A percentile compares a stretch with the other conserved stretches of the same genome.
Conservation (phyloP, 2,888 invertebrate genomes). For the Pegoplata infirma region DNA sequence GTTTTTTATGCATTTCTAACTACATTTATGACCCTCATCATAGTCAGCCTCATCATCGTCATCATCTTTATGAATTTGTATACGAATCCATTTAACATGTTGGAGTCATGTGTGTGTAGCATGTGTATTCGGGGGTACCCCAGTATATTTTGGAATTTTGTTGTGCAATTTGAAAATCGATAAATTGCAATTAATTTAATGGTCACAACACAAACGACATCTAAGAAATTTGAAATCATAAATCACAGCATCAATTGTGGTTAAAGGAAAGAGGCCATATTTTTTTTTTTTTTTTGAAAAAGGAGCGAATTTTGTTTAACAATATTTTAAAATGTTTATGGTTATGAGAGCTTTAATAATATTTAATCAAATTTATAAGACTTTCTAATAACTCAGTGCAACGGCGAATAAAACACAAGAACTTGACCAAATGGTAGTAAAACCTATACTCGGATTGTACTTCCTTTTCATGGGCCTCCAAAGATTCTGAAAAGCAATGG, state of each 20-base stretch:
- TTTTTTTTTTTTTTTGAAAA: not conserved
- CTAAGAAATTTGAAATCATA: conserved; percentile 57
- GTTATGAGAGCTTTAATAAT: no score
- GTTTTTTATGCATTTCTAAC: conserved; percentile 60
- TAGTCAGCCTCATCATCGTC: conserved; percentile 52
- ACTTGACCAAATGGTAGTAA: no score
- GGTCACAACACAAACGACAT: conserved; percentile 70
- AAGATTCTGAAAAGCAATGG: no score
- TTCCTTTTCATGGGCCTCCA: no score
- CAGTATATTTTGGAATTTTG: conserved; percentile 40
- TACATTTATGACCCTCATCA: conserved; percentile 63
- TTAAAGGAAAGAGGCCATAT: conserved; percentile 49
- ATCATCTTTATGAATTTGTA: conserved; percentile 57
- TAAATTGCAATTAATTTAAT: conserved; percentile 78
- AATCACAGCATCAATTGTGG: conserved; percentile 62
- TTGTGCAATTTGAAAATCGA: conserved; percentile 77
- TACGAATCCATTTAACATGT: not conserved
- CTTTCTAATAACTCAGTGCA: no score
- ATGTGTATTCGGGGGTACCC: not conserved
- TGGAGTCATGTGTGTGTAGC: conserved; percentile 6
- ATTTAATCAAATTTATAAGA: no score
- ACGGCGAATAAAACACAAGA: no score
- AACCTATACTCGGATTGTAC: no score
- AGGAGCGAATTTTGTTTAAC: not conserved
- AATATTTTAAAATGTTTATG: conserved; percentile 14